A percentile compares a stretch with the other conserved stretches of the same genome.
phyloP scores from a whole-genome alignment of 2,113 vertebrate species.

The Pao palembangensis region DNA sequence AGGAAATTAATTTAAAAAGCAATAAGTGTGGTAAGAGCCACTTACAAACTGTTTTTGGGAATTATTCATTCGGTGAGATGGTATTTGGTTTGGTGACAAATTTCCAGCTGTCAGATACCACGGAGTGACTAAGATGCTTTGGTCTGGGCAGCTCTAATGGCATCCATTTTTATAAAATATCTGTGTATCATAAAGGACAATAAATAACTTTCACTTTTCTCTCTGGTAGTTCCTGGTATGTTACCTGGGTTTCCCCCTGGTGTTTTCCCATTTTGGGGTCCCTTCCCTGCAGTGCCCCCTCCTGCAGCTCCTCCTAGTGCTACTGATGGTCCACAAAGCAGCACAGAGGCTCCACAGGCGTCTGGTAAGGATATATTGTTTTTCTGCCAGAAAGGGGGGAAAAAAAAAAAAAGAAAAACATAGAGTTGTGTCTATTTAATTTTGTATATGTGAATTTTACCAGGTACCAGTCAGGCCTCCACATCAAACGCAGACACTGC shows the following conservation, averaged over 20 bases:
- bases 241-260: slow-evolving; percentile 90
- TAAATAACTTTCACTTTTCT: background rate
- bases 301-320: slow-evolving; percentile 65
- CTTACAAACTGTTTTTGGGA: too few relatives aligned
- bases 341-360: slow-evolving; percentile 57
- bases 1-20: too few relatives aligned
- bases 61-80: too few relatives aligned
- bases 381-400: background rate
- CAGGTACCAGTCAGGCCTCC: slow-evolving; percentile 58
- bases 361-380: slow-evolving; percentile 54
- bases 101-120: too few relatives aligned
- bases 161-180: too few relatives aligned
- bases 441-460: background rate
- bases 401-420: background rate
- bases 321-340: slow-evolving; percentile 50
- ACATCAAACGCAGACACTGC: slow-evolving; percentile 52
- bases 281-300: slow-evolving; percentile 81
- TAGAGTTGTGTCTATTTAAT: background rate
- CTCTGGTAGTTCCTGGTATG: slow-evolving; percentile 82
- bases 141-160: too few relatives aligned
- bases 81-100: too few relatives aligned
- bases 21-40: too few relatives aligned
- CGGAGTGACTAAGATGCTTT: too few relatives aligned
- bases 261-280: slow-evolving; percentile 91
- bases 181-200: too few relatives aligned